Evolutionary conservation across 2,797 vertebrate genomes (phyloP).

Genomic region (Manis pentadactyla): DNA sequence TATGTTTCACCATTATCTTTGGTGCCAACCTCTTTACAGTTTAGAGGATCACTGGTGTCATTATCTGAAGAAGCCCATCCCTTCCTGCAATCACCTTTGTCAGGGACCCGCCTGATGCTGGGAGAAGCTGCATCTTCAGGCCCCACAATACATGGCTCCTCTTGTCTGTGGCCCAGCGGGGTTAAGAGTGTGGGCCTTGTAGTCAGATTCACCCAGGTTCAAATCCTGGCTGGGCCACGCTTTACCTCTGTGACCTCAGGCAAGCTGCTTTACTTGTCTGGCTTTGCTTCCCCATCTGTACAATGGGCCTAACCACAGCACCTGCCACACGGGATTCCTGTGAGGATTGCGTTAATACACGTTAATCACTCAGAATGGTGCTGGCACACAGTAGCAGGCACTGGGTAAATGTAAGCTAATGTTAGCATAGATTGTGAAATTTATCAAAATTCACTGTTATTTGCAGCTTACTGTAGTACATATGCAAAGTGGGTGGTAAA

Average conservation of each 20-base stretch:
- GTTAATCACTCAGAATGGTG: not conserved
- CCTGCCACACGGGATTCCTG: no score
- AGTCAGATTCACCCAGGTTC: not conserved
- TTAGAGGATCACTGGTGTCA: slow-evolving; percentile 81
- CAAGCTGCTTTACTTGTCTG: not conserved
- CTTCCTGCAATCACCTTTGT: slow-evolving; percentile 78
- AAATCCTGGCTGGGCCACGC: not conserved
- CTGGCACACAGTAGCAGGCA: not conserved
- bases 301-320: not conserved
- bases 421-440: not conserved
- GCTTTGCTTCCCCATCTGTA: not conserved
- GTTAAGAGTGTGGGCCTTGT: not conserved
- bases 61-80: slow-evolving; percentile 77
- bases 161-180: not conserved
- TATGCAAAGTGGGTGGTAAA: fast-evolving
- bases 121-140: not conserved
- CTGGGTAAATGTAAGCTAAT: not conserved
- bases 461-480: not conserved
- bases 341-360: not conserved
- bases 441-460: not conserved
- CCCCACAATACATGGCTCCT: not conserved
- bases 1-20: not conserved
- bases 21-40: slow-evolving; percentile 55
- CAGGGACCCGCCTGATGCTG: slow-evolving; percentile 33
- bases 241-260: not conserved